Evolutionary conservation across 2,113 vertebrate species (phyloP), one percentile per base, ranked within the genome.

Genomic region (Xyrauchen texanus): DNA sequence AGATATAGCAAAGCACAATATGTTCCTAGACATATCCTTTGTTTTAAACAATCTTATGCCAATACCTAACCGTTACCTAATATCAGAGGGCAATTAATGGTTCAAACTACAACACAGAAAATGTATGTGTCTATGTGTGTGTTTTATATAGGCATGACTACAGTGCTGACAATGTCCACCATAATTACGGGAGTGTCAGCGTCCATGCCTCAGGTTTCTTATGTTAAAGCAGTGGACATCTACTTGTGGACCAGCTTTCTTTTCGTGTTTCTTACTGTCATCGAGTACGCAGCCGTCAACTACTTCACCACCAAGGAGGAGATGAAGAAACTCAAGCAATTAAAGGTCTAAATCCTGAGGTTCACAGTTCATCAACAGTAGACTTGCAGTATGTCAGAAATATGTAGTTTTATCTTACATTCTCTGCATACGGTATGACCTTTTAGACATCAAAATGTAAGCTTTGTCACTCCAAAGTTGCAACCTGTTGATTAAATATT

Each of bases 241-340:
- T 95, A 96, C 89, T 90, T 98, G 90, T 96, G 96, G 95, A 93
- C 93, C 91, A 97, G 96, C 90, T 98, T 96, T 88, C 91, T 97
- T 72, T 97, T 96, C 75, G 95, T 96, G 84, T 96, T 97, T 89
- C 92, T 97, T 74, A 95, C 96, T 0, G 95, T 97, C 76, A 94
- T 95, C 0, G 96, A 97, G 82, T 97, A 96, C 0, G 96, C 95
- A 2, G 95, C 95, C 0, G 93, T 97, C 76, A 98, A 96, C 91
- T 96, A 95, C 92, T 95, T 96, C 87, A 97, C 96, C 84, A 96
- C 96, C 0, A 79, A 92, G 66, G 94, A 95, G 89, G 96, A 96
- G 88, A 93, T 91, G 92, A 93, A 89, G 85, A 91, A 91, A 85
- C 90, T 93, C 86, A 92, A 84, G 53, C 85, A 81, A 84, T 74